Evolutionary conservation across 2,113 vertebrate genomes (phyloP).

Genomic region (Chloebia gouldiae): DNA sequence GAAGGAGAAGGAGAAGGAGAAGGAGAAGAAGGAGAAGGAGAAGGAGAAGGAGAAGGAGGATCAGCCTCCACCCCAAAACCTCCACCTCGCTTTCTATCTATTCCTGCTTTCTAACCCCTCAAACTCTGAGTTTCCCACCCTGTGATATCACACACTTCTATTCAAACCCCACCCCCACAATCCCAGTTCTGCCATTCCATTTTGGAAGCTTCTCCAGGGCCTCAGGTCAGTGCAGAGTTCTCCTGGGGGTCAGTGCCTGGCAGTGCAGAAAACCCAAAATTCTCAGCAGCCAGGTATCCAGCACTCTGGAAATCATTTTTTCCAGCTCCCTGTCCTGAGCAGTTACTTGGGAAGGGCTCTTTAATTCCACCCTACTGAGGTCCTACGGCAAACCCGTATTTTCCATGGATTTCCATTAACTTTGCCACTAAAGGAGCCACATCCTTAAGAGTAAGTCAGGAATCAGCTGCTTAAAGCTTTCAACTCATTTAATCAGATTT

Average conservation of each 20-base stretch:
- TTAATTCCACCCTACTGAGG: not conserved
- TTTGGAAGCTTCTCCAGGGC: not conserved
- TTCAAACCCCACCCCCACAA: not conserved
- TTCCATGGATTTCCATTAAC: not conserved
- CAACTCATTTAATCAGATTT: not conserved
- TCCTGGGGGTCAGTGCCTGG: not conserved
- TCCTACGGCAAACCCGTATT: not conserved
- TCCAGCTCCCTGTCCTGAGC: not conserved
- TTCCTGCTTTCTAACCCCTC: no score
- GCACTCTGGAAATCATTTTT: not conserved
- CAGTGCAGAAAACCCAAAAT: not conserved
- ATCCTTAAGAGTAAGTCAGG: not conserved
- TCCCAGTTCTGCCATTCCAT: not conserved
- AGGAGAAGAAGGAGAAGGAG: no score
- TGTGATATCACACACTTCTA: not conserved
- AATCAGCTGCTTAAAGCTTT: not conserved
- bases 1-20: no score
- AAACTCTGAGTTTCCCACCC: no score
- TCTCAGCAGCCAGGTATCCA: not conserved
- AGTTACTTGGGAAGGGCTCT: not conserved
- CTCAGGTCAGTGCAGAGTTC: not conserved
- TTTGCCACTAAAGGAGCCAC: no score
- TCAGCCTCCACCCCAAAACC: no score
- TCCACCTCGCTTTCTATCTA: no score
- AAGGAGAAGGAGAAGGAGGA: no score